Conservation (phyloP, 2,113 vertebrate species). For the Sardina pilchardus region DNA sequence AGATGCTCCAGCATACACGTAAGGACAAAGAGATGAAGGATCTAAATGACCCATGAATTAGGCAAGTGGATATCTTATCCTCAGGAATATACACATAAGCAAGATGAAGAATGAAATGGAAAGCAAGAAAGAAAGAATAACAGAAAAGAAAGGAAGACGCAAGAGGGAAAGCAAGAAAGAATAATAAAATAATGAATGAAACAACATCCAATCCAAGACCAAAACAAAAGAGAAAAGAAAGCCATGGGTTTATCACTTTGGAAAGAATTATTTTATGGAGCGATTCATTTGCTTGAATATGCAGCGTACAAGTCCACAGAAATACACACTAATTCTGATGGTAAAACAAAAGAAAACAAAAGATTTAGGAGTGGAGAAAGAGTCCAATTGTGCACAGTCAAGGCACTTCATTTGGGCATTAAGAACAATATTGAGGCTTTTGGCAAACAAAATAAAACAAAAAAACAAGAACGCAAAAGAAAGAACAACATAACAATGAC, state of each 20-base stretch:
- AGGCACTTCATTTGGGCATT: slow-evolving; percentile 31
- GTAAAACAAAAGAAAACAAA: not conserved
- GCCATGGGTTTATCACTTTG: slow-evolving; percentile 17
- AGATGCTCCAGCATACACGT: not conserved
- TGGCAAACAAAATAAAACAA: slow-evolving; percentile 18
- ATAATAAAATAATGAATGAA: not conserved
- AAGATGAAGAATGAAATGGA: not conserved
- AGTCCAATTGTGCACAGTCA: slow-evolving; percentile 15
- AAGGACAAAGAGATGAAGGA: not conserved
- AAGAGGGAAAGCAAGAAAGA: not conserved
- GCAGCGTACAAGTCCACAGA: slow-evolving; percentile 21
- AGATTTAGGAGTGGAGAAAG: not conserved
- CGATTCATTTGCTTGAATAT: slow-evolving; percentile 15
- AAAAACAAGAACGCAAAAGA: not conserved
- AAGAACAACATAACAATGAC: slow-evolving; percentile 4
- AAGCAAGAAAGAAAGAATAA: not conserved
- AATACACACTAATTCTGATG: slow-evolving; percentile 6
- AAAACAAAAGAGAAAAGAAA: not conserved
- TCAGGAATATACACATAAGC: not conserved
- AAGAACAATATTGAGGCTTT: slow-evolving; percentile 15
- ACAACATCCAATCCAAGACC: not conserved
- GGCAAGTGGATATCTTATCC: not conserved
- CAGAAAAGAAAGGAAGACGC: not conserved
- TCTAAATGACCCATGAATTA: not conserved
- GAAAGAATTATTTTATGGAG: slow-evolving; percentile 28